Evolutionary conservation across 2,113 vertebrate species (phyloP), one percentile per base, ranked within the genome.

Genomic region (Coptodon bakossiorum): DNA sequence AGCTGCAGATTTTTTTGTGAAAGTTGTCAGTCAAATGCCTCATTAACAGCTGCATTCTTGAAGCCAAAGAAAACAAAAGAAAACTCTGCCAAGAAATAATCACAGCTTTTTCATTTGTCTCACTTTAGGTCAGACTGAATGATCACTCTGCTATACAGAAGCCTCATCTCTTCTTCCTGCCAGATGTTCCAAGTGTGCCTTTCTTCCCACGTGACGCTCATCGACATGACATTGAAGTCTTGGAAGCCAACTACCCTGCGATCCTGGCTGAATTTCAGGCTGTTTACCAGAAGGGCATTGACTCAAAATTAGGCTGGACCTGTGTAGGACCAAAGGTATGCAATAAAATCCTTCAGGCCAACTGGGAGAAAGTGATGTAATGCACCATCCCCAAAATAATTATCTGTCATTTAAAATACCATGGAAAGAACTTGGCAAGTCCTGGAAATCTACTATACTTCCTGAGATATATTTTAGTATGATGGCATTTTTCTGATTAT

Each of bases 121-220:
- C 40, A 8, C 43, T 79, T 29, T 29, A 97, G 96, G 91, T 92
- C 56, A 95, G 91, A 83, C 90, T 94, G 31, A 96, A 91, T 10
- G 95, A 96, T 87, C 96, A 94, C 50, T 95, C 92, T 13, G 95
- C 96, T 3, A 97, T 98, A 90, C 97, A 98, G 95, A 97, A 96
- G 90, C 97, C 97, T 88, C 96, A 97, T 86, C 94, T 98, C 29
- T 96, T 98, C 94, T 97, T 97, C 90, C 95, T 98, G 90, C 98
- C 97, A 6, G 97, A 98, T 87, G 95, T 98, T 90, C 97, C 97
- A 78, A 98, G 97, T 50, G 95, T 94, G 56, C 98, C 98, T 19
- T 98, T 97, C 81, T 97, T 97, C 83, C 97, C 97, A 9, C 96
- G 97, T 3, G 98, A 98, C 34, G 97, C 97, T 86, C 98, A 98